Conservation (phyloP, 1,140 invertebrate genomes). For the Neodiprion lecontei region DNA sequence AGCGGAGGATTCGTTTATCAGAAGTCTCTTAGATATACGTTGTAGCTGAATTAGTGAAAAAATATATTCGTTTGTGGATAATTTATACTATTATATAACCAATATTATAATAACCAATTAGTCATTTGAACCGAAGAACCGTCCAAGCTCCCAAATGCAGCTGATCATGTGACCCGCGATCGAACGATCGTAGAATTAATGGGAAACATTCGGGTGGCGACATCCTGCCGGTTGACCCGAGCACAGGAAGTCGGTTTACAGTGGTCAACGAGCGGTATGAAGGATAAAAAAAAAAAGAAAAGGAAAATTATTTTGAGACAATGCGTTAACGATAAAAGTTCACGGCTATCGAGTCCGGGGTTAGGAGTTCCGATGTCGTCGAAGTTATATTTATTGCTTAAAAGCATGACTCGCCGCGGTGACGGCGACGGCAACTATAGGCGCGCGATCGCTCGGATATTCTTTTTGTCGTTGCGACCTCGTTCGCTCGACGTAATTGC, state of each 20-base stretch:
- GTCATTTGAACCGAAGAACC: too few species aligned
- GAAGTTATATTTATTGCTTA: background rate
- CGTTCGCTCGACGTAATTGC: too few species aligned
- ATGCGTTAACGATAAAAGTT: background rate
- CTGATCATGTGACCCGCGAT: background rate
- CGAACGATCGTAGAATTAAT: constrained; percentile 41
- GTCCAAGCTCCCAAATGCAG: too few species aligned
- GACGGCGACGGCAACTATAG: background rate
- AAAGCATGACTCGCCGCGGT: background rate
- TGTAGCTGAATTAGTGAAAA: too few species aligned
- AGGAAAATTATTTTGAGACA: background rate
- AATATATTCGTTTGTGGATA: too few species aligned
- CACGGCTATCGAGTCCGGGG: constrained; percentile 30
- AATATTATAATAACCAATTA: too few species aligned
- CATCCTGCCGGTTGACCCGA: constrained; percentile 52
- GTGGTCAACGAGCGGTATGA: constrained; percentile 35
- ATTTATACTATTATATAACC: too few species aligned
- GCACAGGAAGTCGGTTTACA: constrained; percentile 40
- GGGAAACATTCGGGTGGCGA: constrained; percentile 48
- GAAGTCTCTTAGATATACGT: too few species aligned
- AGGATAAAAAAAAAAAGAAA: constrained; percentile 42
- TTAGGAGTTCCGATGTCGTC: constrained; percentile 49
- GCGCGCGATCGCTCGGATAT: too few species aligned
- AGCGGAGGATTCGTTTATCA: too few species aligned
- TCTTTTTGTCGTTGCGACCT: too few species aligned